A percentile compares a stretch with the other conserved stretches of the same genome.
These are phyloP conservation scores for Holcopasites calliopsidis DNA, from an alignment of 1,140 invertebrate genomes.

Conservation along the genomic window DNA sequence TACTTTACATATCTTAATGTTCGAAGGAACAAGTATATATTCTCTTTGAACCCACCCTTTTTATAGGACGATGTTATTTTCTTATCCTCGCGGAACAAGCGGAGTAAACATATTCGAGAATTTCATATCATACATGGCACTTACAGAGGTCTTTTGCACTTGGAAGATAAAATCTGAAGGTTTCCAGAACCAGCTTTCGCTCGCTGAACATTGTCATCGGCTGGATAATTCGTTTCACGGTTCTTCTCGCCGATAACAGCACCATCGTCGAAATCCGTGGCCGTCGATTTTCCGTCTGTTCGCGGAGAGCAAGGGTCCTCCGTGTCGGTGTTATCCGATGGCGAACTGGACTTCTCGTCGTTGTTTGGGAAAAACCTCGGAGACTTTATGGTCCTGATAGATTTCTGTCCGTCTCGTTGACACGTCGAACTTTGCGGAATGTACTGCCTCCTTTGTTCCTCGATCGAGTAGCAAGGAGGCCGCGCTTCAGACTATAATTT, in stretches of 20 bases:
- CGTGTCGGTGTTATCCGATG: constrained; percentile 24
- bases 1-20: background rate
- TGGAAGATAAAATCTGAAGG: background rate
- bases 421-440: background rate
- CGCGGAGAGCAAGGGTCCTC: constrained; percentile 14
- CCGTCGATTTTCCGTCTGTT: background rate
- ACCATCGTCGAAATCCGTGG: background rate
- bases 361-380: constrained; percentile 25
- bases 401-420: background rate
- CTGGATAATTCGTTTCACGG: background rate
- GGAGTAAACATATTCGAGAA: too few relatives aligned
- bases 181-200: background rate
- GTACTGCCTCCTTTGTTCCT: background rate
- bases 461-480: background rate
- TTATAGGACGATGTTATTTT: too few relatives aligned
- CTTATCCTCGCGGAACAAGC: too few relatives aligned
- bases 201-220: background rate
- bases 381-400: constrained; percentile 37
- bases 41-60: too few relatives aligned
- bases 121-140: background rate
- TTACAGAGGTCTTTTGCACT: constrained; percentile 16
- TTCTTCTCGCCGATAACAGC: background rate
- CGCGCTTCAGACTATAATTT: background rate
- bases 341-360: constrained; percentile 30
- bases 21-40: too few relatives aligned